Conservation (phyloP, 2,888 invertebrate species). For the Laothoe populi region DNA sequence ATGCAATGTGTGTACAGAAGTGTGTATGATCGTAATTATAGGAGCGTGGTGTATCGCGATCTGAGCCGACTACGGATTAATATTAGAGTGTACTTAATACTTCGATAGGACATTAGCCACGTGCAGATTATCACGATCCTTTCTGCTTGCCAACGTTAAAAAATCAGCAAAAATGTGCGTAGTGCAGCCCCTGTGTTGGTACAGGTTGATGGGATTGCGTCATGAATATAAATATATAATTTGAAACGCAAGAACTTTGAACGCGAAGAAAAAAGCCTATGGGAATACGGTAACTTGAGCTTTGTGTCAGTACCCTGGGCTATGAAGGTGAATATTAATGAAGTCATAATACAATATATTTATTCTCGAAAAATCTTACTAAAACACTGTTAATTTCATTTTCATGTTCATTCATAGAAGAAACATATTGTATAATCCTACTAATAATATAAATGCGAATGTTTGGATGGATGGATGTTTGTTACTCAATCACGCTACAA, state of each 20-base stretch:
- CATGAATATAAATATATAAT: neutral
- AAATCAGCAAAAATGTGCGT: neutral
- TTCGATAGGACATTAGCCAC: neutral
- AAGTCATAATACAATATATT: too few relatives aligned
- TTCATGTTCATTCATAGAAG: too few relatives aligned
- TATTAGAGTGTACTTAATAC: neutral
- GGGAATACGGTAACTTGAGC: too few relatives aligned
- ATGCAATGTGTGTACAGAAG: neutral
- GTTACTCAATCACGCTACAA: too few relatives aligned
- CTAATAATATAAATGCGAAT: too few relatives aligned
- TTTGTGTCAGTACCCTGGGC: too few relatives aligned
- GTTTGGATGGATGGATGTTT: too few relatives aligned
- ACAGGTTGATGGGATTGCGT: neutral
- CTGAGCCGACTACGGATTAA: neutral
- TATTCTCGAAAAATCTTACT: neutral
- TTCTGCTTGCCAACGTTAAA: neutral
- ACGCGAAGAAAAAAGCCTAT: neutral
- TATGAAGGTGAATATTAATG: too few relatives aligned
- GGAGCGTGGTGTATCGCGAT: slow-evolving; percentile 17
- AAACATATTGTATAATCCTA: too few relatives aligned
- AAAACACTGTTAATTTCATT: neutral
- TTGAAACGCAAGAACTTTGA: neutral
- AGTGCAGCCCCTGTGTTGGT: neutral
- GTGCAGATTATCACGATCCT: neutral
- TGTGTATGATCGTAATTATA: neutral